These are phyloP conservation scores for Drosophila tsacasi DNA, from an alignment of 1,140 invertebrate species.

Conservation along the genomic window DNA sequence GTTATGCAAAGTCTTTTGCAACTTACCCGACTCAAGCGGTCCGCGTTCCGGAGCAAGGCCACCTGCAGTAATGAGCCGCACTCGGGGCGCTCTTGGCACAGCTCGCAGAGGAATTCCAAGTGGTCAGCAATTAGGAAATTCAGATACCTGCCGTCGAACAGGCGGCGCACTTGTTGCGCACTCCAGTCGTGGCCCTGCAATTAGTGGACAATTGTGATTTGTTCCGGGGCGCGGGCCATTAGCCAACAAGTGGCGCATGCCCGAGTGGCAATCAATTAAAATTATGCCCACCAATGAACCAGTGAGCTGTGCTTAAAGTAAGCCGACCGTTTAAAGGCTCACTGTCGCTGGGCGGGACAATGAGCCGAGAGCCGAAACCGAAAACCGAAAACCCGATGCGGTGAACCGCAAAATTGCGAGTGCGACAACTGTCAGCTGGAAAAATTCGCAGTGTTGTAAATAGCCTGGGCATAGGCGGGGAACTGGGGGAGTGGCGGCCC, in stretches of 20 bases:
- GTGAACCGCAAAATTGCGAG: slow-evolving; percentile 77
- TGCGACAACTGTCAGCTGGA: slow-evolving; percentile 67
- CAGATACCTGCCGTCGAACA: slow-evolving; percentile 73
- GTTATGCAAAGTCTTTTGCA: slow-evolving; percentile 56
- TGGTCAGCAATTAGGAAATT: slow-evolving; percentile 85
- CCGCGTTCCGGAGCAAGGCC: slow-evolving; percentile 56
- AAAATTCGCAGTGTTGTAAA: slow-evolving; percentile 28
- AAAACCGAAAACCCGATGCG: slow-evolving; percentile 59
- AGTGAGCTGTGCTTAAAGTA: slow-evolving; percentile 49
- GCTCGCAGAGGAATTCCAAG: slow-evolving; percentile 81
- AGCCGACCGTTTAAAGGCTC: slow-evolving; percentile 49
- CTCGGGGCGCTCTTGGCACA: slow-evolving; percentile 73
- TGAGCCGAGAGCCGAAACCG: slow-evolving; percentile 15
- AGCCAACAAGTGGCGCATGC: slow-evolving; percentile 71
- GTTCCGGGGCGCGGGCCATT: slow-evolving; percentile 43
- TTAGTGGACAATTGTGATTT: slow-evolving; percentile 60
- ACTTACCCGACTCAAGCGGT: slow-evolving; percentile 66
- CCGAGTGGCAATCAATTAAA: slow-evolving; percentile 81
- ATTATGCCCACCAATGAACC: slow-evolving; percentile 54
- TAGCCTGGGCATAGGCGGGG: not conserved
- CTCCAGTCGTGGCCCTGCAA: slow-evolving; percentile 73
- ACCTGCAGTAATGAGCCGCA: slow-evolving; percentile 78
- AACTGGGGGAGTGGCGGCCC: slow-evolving; percentile 7
- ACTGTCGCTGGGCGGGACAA: slow-evolving; percentile 14
- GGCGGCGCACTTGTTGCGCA: slow-evolving; percentile 79